phyloP scores from a whole-genome alignment of 2,888 invertebrate genomes.

The Drosophila trichaetosa region DNA sequence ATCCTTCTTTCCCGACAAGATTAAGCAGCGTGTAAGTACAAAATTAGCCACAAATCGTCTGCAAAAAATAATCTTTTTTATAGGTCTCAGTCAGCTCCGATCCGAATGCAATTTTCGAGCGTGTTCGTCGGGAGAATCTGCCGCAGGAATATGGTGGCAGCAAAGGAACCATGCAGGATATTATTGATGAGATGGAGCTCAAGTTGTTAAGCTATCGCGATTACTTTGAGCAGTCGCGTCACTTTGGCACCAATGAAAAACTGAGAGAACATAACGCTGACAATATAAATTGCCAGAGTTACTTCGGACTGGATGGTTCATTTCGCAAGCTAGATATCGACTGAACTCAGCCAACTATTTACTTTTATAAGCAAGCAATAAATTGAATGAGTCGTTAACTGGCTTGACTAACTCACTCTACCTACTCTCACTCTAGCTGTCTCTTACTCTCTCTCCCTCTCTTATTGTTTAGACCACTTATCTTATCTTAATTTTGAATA shows the following conservation, averaged over 20 bases:
- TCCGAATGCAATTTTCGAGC: constrained; percentile 87
- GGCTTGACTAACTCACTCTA: not conserved
- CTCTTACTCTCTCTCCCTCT: not conserved
- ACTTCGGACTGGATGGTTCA: constrained; percentile 51
- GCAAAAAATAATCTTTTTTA: constrained; percentile 32
- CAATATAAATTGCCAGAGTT: constrained; percentile 23
- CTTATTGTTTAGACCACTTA: constrained; percentile 3
- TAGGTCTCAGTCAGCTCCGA: constrained; percentile 87
- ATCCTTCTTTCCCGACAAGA: constrained; percentile 87
- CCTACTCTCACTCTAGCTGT: not conserved
- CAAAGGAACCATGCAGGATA: constrained; percentile 85
- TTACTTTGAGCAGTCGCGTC: constrained; percentile 79
- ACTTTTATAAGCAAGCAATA: constrained; percentile 23
- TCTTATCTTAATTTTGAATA: constrained; percentile 36
- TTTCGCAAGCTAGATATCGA: constrained; percentile 52
- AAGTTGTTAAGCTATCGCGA: constrained; percentile 76
- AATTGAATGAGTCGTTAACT: constrained; percentile 6
- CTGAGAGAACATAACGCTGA: constrained; percentile 56
- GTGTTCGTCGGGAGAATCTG: constrained; percentile 87
- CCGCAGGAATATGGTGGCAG: constrained; percentile 89
- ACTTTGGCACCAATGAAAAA: constrained; percentile 80
- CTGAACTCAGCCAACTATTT: constrained; percentile 20
- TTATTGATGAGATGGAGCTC: constrained; percentile 79
- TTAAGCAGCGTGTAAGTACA: constrained; percentile 87
- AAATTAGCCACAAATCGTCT: fast-evolving